Conservation (phyloP, 2,797 vertebrate genomes). For the Spondyliosoma cantharus region DNA sequence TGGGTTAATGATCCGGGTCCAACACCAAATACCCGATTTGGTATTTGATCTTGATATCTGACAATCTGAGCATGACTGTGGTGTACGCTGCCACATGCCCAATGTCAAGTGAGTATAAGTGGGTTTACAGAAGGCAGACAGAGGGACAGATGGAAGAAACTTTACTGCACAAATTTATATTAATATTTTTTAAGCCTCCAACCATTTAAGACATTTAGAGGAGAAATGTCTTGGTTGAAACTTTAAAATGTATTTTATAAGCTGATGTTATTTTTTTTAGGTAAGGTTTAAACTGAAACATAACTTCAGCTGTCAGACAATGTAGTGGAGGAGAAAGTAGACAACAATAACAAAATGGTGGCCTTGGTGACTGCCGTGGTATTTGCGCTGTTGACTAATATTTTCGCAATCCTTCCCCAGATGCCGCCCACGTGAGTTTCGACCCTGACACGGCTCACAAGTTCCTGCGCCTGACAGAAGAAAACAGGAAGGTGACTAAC, state of each 20-base stretch:
- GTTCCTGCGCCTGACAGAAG: conserved; percentile 89
- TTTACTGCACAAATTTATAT: too few relatives aligned
- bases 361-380: neutral
- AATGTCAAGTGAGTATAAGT: too few relatives aligned
- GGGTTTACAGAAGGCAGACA: too few relatives aligned
- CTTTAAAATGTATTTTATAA: neutral
- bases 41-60: too few relatives aligned
- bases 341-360: neutral
- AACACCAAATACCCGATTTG: too few relatives aligned
- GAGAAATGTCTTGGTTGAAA: neutral
- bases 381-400: conserved; percentile 1
- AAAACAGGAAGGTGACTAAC: conserved; percentile 87
- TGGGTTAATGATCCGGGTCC: too few relatives aligned
- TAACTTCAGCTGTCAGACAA: neutral
- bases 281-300: neutral
- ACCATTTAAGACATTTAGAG: too few relatives aligned
- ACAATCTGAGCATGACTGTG: too few relatives aligned
- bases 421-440: conserved; percentile 67
- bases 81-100: too few relatives aligned
- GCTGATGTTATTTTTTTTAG: neutral
- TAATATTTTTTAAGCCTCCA: too few relatives aligned
- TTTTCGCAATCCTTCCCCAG: conserved; percentile 57
- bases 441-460: conserved; percentile 86
- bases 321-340: neutral
- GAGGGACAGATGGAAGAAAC: too few relatives aligned